phyloP scores from a whole-genome alignment of 1,140 invertebrate genomes.

The Papilio aristodemus region DNA sequence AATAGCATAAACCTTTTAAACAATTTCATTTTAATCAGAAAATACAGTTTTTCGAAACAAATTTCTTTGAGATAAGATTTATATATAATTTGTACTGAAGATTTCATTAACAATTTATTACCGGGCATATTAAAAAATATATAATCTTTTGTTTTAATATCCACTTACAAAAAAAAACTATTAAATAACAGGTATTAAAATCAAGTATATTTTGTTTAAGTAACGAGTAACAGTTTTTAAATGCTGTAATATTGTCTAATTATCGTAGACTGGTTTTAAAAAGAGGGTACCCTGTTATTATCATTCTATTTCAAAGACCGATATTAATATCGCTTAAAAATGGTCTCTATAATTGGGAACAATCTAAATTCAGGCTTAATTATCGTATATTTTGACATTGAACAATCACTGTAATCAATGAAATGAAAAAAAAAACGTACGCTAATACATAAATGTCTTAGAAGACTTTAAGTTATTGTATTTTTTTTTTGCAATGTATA shows the following conservation, averaged over 20 bases:
- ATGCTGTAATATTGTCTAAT: slow-evolving; percentile 15
- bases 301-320: slow-evolving; percentile 24
- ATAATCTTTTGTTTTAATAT: neutral
- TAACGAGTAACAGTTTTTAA: neutral
- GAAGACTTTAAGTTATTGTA: neutral
- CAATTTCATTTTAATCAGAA: too few relatives aligned
- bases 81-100: neutral
- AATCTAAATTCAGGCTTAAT: slow-evolving; percentile 16
- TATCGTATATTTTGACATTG: slow-evolving; percentile 12
- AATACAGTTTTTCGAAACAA: too few relatives aligned
- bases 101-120: neutral
- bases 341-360: slow-evolving; percentile 22
- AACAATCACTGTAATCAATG: slow-evolving; percentile 4
- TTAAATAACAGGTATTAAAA: neutral
- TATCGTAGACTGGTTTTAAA: slow-evolving; percentile 1
- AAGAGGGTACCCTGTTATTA: slow-evolving; percentile 25
- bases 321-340: slow-evolving; percentile 19
- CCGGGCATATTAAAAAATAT: neutral
- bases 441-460: neutral
- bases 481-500: too few relatives aligned
- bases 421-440: neutral
- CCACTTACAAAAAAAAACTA: neutral
- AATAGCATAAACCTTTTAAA: too few relatives aligned
- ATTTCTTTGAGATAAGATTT: too few relatives aligned
- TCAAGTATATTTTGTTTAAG: neutral